phyloP scores from a whole-genome alignment of 2,113 vertebrate genomes.

The Hiodon alosoides region DNA sequence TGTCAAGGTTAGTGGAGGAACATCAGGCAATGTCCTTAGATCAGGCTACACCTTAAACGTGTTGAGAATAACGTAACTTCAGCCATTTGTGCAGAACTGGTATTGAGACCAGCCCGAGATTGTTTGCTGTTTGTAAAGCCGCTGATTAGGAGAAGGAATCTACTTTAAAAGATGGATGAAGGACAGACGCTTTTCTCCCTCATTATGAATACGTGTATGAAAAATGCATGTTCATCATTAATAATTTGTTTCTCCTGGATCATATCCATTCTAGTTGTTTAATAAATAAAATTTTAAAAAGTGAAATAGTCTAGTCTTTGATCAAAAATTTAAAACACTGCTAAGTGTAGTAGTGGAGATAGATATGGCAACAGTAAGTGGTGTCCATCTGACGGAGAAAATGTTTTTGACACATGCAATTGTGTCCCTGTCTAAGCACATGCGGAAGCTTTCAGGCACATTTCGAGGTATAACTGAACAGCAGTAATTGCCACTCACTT shows the following conservation, averaged over 20 bases:
- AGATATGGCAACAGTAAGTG: neutral
- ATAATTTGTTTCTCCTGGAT: neutral
- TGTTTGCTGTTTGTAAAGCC: neutral
- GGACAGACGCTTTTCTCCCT: neutral
- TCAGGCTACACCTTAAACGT: no score
- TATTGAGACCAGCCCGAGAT: neutral
- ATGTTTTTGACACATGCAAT: no score
- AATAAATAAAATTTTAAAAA: constrained; percentile 13
- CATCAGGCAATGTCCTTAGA: no score
- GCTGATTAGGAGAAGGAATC: neutral
- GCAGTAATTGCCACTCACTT: no score
- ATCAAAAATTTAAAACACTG: neutral
- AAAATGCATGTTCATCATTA: neutral
- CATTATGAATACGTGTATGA: constrained; percentile 13
- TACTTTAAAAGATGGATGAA: neutral
- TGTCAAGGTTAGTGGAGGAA: no score
- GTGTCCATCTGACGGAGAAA: no score
- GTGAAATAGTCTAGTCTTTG: neutral
- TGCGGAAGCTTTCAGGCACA: no score
- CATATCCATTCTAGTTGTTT: constrained; percentile 5
- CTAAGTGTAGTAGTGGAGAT: neutral
- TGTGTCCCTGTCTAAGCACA: no score
- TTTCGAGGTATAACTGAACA: no score
- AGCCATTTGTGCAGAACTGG: neutral
- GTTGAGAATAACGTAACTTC: neutral